Evolutionary conservation across 2,888 invertebrate genomes (phyloP), one percentile per base, ranked within the genome.

Genomic region (Dioctria rufipes): DNA sequence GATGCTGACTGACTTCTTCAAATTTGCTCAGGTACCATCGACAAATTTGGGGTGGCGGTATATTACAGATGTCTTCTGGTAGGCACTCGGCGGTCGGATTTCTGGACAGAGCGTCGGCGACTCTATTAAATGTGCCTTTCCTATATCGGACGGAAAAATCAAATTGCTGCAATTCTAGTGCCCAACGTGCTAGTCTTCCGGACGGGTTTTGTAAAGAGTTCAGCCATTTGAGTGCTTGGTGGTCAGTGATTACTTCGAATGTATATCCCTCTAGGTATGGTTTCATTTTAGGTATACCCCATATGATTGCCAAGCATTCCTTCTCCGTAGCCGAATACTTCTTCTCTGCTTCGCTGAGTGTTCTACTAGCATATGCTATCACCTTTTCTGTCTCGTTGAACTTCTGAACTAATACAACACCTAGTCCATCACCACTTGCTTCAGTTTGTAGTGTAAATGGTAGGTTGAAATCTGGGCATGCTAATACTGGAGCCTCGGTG

Each of bases 341-440:
- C 6, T 63, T 60, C 42, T 78, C 78, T 8, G 65, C 9, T 11
- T 46, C 54, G 54, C 5, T 78, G 5, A 78, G 39, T 3, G 58
- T 54, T 4, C 66, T 6, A 9, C 65, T 66, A 2, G 51, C 13
- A 51, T 83, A 83, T 3, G 80, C 78, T 8, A 84, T 81, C 3
- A 83, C 80, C 25, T n/a, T n/a, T n/a, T n/a, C n/a, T n/a, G n/a
- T 60, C 58, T 25, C 84, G 83, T 39, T 78, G 54, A 2, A 81
- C 77, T 0, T 80, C 60, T 5, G 79, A 80, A 3, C 71, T 13
- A 46, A 25, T 46, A 51, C 71, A 61, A 5, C 58, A 9, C 4
- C 42, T 13, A 39, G 39, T 61, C 49, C 49, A 6, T 46, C 49
- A 46, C 49, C 25, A 9, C 49, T 46, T 5, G 49, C 49, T 0